These are phyloP conservation scores for Neosilurus mollespiculum DNA, from an alignment of 2,797 vertebrate species.

Conservation along the genomic window DNA sequence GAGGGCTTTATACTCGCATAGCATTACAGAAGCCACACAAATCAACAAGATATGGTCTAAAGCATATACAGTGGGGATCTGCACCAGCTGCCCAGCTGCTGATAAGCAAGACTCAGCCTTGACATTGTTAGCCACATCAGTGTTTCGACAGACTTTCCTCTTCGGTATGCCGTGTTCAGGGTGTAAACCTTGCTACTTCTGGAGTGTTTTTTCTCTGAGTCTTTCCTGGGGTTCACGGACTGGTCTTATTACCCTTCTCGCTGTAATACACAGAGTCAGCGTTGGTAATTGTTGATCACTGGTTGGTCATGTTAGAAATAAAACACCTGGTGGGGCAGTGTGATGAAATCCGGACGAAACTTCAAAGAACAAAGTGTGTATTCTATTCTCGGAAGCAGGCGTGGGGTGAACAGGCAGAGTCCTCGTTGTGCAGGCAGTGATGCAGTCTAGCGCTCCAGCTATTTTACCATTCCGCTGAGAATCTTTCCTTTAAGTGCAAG, in stretches of 20 bases:
- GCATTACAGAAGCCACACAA: background rate
- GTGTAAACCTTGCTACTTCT: constrained; percentile 20
- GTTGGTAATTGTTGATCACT: background rate
- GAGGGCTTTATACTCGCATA: background rate
- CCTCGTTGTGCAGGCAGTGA: background rate
- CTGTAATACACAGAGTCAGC: background rate
- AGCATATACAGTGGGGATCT: background rate
- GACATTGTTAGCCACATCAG: constrained; percentile 21
- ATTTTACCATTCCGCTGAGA: constrained; percentile 28
- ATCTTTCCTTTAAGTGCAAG: constrained; percentile 8
- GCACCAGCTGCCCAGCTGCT: background rate
- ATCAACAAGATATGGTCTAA: background rate
- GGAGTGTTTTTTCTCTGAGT: background rate
- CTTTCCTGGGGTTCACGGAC: background rate
- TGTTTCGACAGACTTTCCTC: constrained; percentile 19
- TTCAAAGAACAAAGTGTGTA: background rate
- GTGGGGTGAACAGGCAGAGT: background rate
- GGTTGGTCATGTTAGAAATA: constrained; percentile 3
- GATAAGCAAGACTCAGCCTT: background rate
- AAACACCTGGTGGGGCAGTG: background rate
- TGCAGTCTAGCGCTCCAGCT: constrained; percentile 6
- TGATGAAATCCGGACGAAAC: background rate
- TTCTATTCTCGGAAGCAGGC: background rate
- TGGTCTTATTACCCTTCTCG: background rate
- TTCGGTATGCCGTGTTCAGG: constrained; percentile 20